These are phyloP conservation scores for Parotocinclus haroldoi DNA, from an alignment of 2,797 vertebrate species.

Conservation along the genomic window DNA sequence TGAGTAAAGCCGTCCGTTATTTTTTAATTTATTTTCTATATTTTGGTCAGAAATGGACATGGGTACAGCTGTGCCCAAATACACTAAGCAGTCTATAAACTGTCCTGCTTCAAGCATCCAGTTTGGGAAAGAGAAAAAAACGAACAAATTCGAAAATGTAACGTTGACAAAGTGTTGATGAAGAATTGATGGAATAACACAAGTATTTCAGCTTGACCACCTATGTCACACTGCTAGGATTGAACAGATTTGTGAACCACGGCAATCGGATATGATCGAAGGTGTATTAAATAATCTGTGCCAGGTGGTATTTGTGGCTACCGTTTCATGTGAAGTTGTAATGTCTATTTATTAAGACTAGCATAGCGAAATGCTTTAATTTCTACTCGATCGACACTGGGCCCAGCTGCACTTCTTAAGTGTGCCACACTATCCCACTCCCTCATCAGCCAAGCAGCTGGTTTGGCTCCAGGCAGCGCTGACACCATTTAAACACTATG, in stretches of 20 bases:
- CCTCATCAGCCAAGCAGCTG: conserved; percentile 15
- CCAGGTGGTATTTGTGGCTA: conserved; percentile 28
- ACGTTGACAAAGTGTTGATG: no score
- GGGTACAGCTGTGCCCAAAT: no score
- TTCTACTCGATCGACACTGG: conserved; percentile 24
- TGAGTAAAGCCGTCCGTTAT: no score
- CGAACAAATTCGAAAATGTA: no score
- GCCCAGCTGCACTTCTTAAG: conserved; percentile 22
- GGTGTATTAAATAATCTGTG: conserved; percentile 21
- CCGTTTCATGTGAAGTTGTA: conserved; percentile 32
- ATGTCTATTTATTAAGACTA: conserved; percentile 37
- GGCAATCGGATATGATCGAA: conserved; percentile 30
- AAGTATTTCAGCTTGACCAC: no score
- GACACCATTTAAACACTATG: conserved; percentile 47
- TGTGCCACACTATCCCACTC: conserved; percentile 8
- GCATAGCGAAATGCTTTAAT: conserved; percentile 31
- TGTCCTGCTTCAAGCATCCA: no score
- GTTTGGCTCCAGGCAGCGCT: conserved; percentile 35
- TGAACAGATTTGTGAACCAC: conserved; percentile 1
- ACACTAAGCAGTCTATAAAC: no score
- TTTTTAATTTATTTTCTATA: no score
- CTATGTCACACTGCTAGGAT: no score
- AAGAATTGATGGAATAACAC: no score
- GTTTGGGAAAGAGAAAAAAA: no score
- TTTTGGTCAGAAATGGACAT: no score